Conservation (phyloP, 2,797 vertebrate genomes). For the Choloepus didactylus region DNA sequence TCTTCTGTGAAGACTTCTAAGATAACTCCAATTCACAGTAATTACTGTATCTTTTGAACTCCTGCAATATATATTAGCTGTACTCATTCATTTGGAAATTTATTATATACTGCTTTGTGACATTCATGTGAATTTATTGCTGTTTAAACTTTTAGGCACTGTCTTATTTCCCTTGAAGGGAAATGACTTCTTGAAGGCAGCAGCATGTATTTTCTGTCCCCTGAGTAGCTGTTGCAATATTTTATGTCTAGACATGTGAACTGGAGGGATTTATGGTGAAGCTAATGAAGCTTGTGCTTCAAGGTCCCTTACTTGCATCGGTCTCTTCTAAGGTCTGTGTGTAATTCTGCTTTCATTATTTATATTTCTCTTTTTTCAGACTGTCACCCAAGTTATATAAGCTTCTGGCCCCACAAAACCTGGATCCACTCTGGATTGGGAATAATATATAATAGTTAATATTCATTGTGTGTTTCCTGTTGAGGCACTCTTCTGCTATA, state of each 20-base stretch:
- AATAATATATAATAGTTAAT: background rate
- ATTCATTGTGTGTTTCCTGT: background rate
- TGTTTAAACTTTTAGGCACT: background rate
- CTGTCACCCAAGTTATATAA: background rate
- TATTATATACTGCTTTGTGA: background rate
- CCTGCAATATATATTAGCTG: background rate
- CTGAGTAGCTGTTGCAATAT: background rate
- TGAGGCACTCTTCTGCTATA: background rate
- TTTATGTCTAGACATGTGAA: no score
- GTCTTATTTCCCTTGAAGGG: background rate
- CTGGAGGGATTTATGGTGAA: background rate
- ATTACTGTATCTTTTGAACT: background rate
- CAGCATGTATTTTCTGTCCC: background rate
- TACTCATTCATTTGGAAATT: background rate
- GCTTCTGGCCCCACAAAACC: background rate
- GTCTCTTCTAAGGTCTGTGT: background rate
- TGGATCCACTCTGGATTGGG: background rate
- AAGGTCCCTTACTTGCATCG: background rate
- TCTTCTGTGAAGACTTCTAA: background rate
- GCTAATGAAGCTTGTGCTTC: background rate
- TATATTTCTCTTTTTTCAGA: background rate
- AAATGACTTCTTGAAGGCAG: background rate
- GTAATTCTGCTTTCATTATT: background rate
- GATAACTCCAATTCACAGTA: background rate
- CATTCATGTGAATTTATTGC: background rate